A percentile compares a stretch with the other conserved stretches of the same genome.
Conservation (phyloP, 2,113 vertebrate species). For the Tetrao urogallus region DNA sequence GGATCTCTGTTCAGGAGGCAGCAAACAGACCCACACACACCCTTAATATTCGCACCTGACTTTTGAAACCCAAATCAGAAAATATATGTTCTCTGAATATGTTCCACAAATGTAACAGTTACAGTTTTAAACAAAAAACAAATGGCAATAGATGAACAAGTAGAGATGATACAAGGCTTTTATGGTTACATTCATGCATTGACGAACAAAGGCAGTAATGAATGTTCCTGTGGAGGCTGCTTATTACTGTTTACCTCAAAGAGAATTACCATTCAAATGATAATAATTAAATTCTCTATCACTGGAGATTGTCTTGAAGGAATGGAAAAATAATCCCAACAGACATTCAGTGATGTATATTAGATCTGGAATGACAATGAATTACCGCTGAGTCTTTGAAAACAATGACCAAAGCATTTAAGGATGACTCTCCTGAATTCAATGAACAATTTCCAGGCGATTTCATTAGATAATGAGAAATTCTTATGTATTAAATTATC, state of each 20-base stretch:
- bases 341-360: not conserved
- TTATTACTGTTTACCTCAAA: conserved; percentile 44
- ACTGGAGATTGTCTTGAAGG: conserved; percentile 10
- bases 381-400: conserved; percentile 19
- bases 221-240: conserved; percentile 1
- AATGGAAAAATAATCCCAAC: conserved; percentile 19
- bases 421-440: conserved; percentile 21
- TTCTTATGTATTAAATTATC: conserved; percentile 26
- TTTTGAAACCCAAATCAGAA: not conserved
- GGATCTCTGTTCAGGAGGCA: not conserved
- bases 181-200: not conserved
- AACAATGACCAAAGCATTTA: conserved; percentile 30
- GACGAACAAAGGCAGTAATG: not conserved
- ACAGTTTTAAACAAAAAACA: not conserved
- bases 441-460: conserved; percentile 57
- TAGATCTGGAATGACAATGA: conserved; percentile 24
- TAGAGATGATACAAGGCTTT: not conserved
- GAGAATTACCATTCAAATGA: conserved; percentile 52
- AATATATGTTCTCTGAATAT: not conserved
- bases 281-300: conserved; percentile 28
- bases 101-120: not conserved
- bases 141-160: not conserved
- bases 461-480: conserved; percentile 56
- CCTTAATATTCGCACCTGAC: not conserved
- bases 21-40: not conserved